Percentiles rank a stretch among this genome's conserved stretches.
These are phyloP conservation scores for Andricus quercusramuli DNA, from an alignment of 2,888 invertebrate genomes.

Conservation along the genomic window DNA sequence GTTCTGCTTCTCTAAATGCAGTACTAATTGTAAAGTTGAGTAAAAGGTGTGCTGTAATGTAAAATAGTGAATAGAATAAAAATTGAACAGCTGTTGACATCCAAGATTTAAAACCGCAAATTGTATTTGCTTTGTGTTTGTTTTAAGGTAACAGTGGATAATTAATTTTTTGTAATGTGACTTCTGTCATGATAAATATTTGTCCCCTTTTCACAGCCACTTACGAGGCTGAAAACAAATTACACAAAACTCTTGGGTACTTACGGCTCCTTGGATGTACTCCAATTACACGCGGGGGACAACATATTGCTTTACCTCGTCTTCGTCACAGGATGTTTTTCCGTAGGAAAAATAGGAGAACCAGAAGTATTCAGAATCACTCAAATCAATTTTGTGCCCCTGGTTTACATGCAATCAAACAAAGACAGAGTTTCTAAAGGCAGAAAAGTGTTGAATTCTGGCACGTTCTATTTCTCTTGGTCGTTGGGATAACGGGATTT, in stretches of 20 bases:
- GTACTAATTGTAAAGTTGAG: no score
- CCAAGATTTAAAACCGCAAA: no score
- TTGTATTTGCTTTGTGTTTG: no score
- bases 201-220: conserved; percentile 64
- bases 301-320: conserved; percentile 93
- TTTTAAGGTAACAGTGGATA: no score
- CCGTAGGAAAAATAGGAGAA: conserved; percentile 96
- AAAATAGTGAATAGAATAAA: no score
- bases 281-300: conserved; percentile 92
- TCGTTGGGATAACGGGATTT: conserved; percentile 80
- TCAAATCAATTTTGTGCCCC: conserved; percentile 93
- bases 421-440: conserved; percentile 83
- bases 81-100: no score
- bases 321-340: conserved; percentile 96
- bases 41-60: no score
- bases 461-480: conserved; percentile 98
- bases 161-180: no score
- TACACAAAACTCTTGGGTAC: conserved; percentile 96
- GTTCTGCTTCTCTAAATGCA: no score
- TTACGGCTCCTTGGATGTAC: conserved; percentile 96
- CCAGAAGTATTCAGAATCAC: conserved; percentile 97
- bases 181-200: no score
- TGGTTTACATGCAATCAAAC: conserved; percentile 85
- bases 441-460: conserved; percentile 96
- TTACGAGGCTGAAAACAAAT: conserved; percentile 92